These are phyloP conservation scores for Arvicanthis niloticus DNA, from an alignment of 2,113 vertebrate species.

Conservation along the genomic window DNA sequence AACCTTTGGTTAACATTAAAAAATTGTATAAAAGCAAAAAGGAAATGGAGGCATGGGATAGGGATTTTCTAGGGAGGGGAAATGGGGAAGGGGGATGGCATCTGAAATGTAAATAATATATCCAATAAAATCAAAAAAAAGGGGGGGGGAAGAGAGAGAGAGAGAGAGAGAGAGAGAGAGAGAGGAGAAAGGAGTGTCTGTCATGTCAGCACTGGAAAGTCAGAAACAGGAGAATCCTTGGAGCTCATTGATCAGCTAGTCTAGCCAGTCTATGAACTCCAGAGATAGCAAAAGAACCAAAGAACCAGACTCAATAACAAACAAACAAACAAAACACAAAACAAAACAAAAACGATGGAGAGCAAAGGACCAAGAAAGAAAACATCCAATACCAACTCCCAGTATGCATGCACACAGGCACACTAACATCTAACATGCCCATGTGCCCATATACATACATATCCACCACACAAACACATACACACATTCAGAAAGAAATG, in stretches of 20 bases:
- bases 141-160: too few species aligned
- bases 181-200: neutral
- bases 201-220: neutral
- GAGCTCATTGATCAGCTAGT: neutral
- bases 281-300: neutral
- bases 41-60: too few species aligned
- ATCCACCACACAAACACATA: neutral
- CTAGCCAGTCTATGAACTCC: neutral
- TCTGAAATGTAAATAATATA: too few species aligned
- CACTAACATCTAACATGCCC: neutral
- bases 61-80: too few species aligned
- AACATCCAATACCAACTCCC: neutral
- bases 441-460: neutral
- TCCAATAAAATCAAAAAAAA: too few species aligned
- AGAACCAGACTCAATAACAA: neutral
- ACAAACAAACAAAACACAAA: too few species aligned
- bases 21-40: too few species aligned
- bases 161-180: too few species aligned
- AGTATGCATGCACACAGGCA: neutral
- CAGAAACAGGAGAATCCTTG: neutral
- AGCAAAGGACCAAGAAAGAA: neutral
- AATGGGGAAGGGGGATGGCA: too few species aligned
- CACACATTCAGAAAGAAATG: neutral
- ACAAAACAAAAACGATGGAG: neutral
- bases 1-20: too few species aligned